Evolutionary conservation across 2,888 invertebrate species (phyloP).

Genomic region (Drosophila buzzatii): DNA sequence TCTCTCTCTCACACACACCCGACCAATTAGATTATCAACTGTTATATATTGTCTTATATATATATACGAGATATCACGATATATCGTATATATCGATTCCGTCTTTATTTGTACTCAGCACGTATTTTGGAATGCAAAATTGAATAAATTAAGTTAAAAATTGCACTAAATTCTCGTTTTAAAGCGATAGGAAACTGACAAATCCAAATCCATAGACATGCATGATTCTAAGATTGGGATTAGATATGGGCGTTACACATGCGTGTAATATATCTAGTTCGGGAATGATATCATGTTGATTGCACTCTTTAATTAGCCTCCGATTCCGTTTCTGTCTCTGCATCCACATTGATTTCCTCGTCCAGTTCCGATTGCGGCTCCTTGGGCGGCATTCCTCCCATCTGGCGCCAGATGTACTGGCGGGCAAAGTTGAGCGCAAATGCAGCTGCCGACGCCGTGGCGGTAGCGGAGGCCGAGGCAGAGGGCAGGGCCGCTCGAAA

Average conservation of each 20-base stretch:
- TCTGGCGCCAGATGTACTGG: conserved; percentile 76
- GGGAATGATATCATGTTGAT: conserved; percentile 26
- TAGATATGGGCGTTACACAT: conserved; percentile 1
- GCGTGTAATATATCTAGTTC: conserved; percentile 5
- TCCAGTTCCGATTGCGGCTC: conserved; percentile 44
- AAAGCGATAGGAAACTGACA: conserved; percentile 64
- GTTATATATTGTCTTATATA: conserved; percentile 12
- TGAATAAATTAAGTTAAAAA: conserved; percentile 72
- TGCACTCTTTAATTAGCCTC: conserved; percentile 56
- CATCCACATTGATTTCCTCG: conserved; percentile 93
- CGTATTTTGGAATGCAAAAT: conserved; percentile 54
- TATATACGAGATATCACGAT: conserved; percentile 22
- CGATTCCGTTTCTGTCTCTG: conserved; percentile 86
- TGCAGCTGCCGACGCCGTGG: conserved; percentile 86
- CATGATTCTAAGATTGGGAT: conserved; percentile 3
- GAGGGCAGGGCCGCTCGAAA: conserved; percentile 89
- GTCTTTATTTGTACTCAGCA: conserved; percentile 74
- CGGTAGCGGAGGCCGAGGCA: conserved; percentile 85
- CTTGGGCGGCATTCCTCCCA: conserved; percentile 50
- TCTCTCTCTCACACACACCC: not conserved
- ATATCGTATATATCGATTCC: conserved; percentile 43
- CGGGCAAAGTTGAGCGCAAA: conserved; percentile 84
- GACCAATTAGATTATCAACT: not conserved
- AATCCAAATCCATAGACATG: conserved; percentile 26
- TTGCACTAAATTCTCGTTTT: conserved; percentile 71